Evolutionary conservation across 1,140 invertebrate genomes (phyloP).

Genomic region (Drosophila pallidifrons): DNA sequence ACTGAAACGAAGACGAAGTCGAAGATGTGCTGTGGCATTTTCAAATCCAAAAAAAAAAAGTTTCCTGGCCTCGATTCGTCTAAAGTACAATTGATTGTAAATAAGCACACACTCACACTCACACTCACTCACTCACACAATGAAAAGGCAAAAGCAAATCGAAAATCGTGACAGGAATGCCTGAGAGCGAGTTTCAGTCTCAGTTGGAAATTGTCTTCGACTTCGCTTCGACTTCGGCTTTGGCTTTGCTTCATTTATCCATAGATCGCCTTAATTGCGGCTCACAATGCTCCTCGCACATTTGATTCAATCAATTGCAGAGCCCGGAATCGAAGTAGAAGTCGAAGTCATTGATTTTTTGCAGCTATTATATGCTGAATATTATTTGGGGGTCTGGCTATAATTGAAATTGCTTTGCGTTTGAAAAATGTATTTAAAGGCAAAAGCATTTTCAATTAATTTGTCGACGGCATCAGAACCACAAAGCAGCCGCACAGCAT

Average conservation of each 20-base stretch:
- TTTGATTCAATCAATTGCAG: slow-evolving; percentile 77
- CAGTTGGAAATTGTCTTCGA: slow-evolving; percentile 25
- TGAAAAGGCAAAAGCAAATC: slow-evolving; percentile 74
- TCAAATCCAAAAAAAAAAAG: slow-evolving; percentile 46
- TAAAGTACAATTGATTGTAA: slow-evolving; percentile 75
- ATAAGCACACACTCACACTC: slow-evolving; percentile 51
- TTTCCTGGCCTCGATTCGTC: slow-evolving; percentile 61
- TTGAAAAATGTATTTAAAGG: slow-evolving; percentile 60
- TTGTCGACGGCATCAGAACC: slow-evolving; percentile 54
- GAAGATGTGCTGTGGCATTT: slow-evolving; percentile 53
- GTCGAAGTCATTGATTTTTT: slow-evolving; percentile 60
- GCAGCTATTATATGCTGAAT: slow-evolving; percentile 12
- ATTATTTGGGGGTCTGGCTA: slow-evolving; percentile 32
- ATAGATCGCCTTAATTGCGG: slow-evolving; percentile 72
- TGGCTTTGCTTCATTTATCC: slow-evolving; percentile 56
- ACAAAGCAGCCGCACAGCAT: slow-evolving; percentile 72
- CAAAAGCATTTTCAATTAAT: slow-evolving; percentile 75
- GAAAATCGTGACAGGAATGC: slow-evolving; percentile 79
- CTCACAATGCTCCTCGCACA: slow-evolving; percentile 52
- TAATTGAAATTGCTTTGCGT: slow-evolving; percentile 75
- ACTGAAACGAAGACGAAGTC: neutral
- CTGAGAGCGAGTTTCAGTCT: slow-evolving; percentile 40
- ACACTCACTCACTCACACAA: slow-evolving; percentile 23
- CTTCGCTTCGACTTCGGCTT: neutral
- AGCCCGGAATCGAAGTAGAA: slow-evolving; percentile 6